Conservation (phyloP, 1,140 invertebrate species). For the Pemphigus obesinymphae region DNA sequence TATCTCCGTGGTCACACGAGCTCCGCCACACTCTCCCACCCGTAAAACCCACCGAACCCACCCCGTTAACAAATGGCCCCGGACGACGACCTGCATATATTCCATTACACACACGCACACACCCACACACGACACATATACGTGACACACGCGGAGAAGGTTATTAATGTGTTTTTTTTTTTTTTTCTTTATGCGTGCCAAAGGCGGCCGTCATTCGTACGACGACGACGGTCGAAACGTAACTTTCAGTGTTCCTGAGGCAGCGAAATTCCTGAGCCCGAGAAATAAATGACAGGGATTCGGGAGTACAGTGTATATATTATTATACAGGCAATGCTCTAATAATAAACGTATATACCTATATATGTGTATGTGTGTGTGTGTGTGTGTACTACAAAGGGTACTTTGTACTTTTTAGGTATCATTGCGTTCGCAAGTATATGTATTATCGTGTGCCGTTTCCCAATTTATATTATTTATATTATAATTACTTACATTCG, state of each 20-base stretch:
- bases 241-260: not conserved
- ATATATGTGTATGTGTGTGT: too few relatives aligned
- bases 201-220: not conserved
- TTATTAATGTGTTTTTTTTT: constrained; percentile 33
- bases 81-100: constrained; percentile 8
- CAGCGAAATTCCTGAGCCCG: not conserved
- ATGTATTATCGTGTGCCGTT: too few relatives aligned
- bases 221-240: not conserved
- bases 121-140: too few relatives aligned
- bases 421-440: too few relatives aligned
- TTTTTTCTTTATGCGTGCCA: not conserved
- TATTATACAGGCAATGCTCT: not conserved
- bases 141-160: too few relatives aligned
- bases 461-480: too few relatives aligned
- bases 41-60: not conserved
- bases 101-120: not conserved
- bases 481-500: too few relatives aligned
- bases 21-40: not conserved
- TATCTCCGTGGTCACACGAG: constrained; percentile 35
- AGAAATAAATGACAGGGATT: not conserved
- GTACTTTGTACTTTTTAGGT: too few relatives aligned
- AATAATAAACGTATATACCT: not conserved
- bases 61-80: constrained; percentile 28
- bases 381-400: too few relatives aligned
- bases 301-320: not conserved